Evolutionary conservation across 1,140 invertebrate genomes (phyloP).

Genomic region (Scylla paramamosain): DNA sequence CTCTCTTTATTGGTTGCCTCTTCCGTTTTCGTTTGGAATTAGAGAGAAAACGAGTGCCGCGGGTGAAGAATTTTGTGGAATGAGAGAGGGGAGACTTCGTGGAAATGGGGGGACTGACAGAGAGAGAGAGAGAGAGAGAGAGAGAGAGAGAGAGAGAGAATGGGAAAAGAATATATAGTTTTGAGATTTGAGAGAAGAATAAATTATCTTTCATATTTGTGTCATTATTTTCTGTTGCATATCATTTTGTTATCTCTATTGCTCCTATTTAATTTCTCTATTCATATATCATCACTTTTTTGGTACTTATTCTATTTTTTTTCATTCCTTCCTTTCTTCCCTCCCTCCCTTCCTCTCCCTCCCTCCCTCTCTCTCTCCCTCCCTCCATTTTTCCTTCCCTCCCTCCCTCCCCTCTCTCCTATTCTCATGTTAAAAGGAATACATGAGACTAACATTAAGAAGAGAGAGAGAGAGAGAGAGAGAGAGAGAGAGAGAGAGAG

Average conservation of each 20-base stretch:
- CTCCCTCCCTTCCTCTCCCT: background rate
- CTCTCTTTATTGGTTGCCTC: background rate
- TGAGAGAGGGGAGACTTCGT: background rate
- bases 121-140: too few relatives aligned
- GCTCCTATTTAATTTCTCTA: too few relatives aligned
- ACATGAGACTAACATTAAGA: background rate
- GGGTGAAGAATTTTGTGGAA: too few relatives aligned
- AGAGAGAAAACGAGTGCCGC: too few relatives aligned
- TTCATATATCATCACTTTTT: too few relatives aligned
- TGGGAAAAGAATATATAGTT: background rate
- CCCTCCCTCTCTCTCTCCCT: background rate
- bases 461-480: background rate
- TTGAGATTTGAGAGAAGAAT: background rate
- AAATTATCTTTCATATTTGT: too few relatives aligned
- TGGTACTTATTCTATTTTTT: too few relatives aligned
- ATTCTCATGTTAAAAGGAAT: background rate
- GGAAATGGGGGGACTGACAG: too few relatives aligned
- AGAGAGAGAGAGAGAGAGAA: too few relatives aligned
- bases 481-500: background rate
- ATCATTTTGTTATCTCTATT: too few relatives aligned
- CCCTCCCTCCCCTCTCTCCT: background rate
- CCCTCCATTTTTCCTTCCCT: conserved; percentile 22
- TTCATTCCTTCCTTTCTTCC: background rate
- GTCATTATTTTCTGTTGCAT: background rate
- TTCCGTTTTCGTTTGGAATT: too few relatives aligned